Conservation (phyloP, 2,113 vertebrate genomes). For the Gadus macrocephalus region DNA sequence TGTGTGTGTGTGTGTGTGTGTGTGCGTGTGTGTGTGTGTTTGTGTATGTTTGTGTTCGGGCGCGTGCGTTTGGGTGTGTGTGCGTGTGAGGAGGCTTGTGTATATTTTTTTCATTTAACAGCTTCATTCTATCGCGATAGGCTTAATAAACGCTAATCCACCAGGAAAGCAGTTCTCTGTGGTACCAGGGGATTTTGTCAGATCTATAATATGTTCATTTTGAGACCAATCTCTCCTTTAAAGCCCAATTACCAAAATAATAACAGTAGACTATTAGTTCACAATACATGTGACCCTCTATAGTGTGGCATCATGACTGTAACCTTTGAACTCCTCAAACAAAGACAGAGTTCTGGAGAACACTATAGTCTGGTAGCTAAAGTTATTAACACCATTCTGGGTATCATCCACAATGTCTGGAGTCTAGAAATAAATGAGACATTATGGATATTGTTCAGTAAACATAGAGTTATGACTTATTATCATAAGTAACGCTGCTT, state of each 20-base stretch:
- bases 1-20: neutral
- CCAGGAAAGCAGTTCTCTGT: neutral
- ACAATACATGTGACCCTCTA: neutral
- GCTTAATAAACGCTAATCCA: neutral
- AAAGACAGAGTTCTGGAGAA: neutral
- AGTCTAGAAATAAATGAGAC: too few relatives aligned
- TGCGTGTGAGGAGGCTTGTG: neutral
- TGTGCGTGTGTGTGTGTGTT: neutral
- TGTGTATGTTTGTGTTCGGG: too few relatives aligned
- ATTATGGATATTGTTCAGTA: too few relatives aligned
- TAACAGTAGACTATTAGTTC: neutral
- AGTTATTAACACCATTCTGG: neutral
- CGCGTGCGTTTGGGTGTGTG: slow-evolving; percentile 6
- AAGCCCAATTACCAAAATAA: neutral
- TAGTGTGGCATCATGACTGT: neutral
- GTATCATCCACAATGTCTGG: neutral
- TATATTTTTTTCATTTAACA: neutral
- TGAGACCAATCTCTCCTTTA: slow-evolving; percentile 3
- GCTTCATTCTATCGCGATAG: neutral
- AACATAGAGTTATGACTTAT: too few relatives aligned
- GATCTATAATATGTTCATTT: neutral
- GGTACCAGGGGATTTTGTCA: neutral
- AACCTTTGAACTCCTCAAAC: neutral
- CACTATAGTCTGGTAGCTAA: neutral
- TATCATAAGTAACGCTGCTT: too few relatives aligned